Evolutionary conservation across 1,140 invertebrate genomes (phyloP), one percentile per base, ranked within the genome.

Genomic region (Drosophila ambigua): DNA sequence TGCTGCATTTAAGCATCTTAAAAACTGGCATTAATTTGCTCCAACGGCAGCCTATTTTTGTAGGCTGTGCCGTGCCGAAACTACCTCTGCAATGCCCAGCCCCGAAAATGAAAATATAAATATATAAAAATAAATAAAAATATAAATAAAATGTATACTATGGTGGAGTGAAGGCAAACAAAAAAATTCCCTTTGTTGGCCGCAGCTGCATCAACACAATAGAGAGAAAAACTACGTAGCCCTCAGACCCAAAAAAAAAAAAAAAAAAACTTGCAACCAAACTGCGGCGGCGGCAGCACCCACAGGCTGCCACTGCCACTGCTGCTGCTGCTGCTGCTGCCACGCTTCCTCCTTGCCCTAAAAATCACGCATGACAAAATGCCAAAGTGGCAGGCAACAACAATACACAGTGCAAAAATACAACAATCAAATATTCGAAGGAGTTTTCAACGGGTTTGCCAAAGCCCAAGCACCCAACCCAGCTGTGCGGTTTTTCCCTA

Each of bases 341-440:
- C 15, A 20, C 20, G 6, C 28, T 20, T 16, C 31, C 13, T 20
- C 16, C 44, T 64, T 65, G 67, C 69, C 77, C 61, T 68, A 64
- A 73, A 88, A 88, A 76, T 73, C 83, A 87, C 83, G 82, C 82
- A 87, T 88, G 83, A 88, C 83, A 87, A 87, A 81, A 87, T 87
- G 77, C 75, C 79, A 88, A 67, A 87, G 74, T 76, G 82, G 64
- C 62, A 67, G 35, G 59, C 72, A 67, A 62, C 55, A 68, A 75
- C 13, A 53, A 35, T 44, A 44, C 43, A 52, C 48, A 39, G 26
- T 55, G 28, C 20, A 16, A 16, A 23, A 48, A 23, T 35, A 35
- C 43, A 41, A 43, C 64, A 68, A 68, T 65, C 64, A 31, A 51
- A 49, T 53, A 53, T 61, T 52, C 67, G 53, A 57, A 66, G 69